Conservation (phyloP, 2,888 invertebrate genomes). For the Oscheius sp. region DNA sequence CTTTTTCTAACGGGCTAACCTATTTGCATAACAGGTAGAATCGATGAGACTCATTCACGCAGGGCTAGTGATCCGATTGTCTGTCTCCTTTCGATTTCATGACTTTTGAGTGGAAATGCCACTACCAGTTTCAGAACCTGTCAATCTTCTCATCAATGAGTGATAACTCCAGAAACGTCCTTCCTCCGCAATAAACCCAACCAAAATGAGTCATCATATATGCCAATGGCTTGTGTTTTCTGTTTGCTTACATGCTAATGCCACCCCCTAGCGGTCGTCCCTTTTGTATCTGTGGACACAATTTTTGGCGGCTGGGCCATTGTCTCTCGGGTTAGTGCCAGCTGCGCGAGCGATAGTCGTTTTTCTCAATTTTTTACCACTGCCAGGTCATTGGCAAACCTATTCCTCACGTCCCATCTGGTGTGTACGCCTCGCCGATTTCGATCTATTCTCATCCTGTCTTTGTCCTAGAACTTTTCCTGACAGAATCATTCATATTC, state of each 20-base stretch:
- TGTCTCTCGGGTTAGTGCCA: slow-evolving; percentile 15
- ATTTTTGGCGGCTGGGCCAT: not conserved
- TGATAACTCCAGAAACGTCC: slow-evolving; percentile 1
- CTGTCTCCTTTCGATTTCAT: slow-evolving; percentile 8
- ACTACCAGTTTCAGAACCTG: slow-evolving; percentile 22
- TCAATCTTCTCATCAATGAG: not conserved
- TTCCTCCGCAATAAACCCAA: not conserved
- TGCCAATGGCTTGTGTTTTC: not conserved
- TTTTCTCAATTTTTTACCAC: not conserved
- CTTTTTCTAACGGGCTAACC: slow-evolving; percentile 1
- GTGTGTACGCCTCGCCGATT: slow-evolving; percentile 12
- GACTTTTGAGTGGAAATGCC: slow-evolving; percentile 19
- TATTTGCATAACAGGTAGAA: slow-evolving; percentile 22
- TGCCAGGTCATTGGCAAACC: not conserved
- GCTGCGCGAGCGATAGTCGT: not conserved
- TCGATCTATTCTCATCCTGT: slow-evolving; percentile 7
- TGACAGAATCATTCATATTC: not conserved
- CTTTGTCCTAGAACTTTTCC: not conserved
- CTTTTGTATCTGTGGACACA: too few relatives aligned
- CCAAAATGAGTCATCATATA: not conserved
- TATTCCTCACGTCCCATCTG: slow-evolving; percentile 19
- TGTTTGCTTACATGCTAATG: slow-evolving; percentile 17
- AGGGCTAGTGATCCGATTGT: slow-evolving; percentile 28
- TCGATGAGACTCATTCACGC: slow-evolving; percentile 23
- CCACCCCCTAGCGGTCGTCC: slow-evolving; percentile 5